A percentile compares a stretch with the other conserved stretches of the same genome.
Conservation (phyloP, 2,888 invertebrate genomes). For the Aphelenchoides bicaudatus region DNA sequence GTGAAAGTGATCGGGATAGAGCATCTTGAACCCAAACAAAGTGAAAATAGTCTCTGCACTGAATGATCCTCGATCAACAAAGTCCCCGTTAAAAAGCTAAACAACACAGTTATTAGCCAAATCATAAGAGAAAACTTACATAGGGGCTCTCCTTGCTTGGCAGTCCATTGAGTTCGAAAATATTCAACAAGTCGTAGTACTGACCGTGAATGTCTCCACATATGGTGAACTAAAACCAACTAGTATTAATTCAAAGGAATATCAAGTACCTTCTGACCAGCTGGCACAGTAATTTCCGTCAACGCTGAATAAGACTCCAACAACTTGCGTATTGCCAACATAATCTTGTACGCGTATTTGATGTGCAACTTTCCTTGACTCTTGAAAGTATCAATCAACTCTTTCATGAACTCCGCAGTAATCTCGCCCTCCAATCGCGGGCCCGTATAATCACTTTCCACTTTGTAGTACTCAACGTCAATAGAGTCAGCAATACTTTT, state of each 20-base stretch:
- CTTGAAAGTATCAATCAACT: constrained; percentile 83
- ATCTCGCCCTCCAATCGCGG: constrained; percentile 78
- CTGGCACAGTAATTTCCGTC: constrained; percentile 81
- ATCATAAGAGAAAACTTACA: constrained; percentile 66
- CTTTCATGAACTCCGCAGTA: constrained; percentile 80
- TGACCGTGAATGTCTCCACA: constrained; percentile 99
- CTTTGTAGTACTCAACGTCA: constrained; percentile 79
- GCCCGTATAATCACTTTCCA: constrained; percentile 89
- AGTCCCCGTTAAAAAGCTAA: constrained; percentile 93
- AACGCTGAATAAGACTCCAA: constrained; percentile 74
- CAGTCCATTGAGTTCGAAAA: constrained; percentile 91
- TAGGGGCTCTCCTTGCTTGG: constrained; percentile 93
- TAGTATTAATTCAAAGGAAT: neutral
- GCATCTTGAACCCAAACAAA: constrained; percentile 88
- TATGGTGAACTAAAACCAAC: constrained; percentile 91
- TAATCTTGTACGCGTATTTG: constrained; percentile 95
- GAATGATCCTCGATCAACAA: constrained; percentile 97
- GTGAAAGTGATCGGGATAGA: constrained; percentile 89
- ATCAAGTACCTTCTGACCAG: constrained; percentile 67
- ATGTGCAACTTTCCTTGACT: constrained; percentile 87
- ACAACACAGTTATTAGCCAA: constrained; percentile 19
- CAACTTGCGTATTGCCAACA: constrained; percentile 80
- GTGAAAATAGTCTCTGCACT: constrained; percentile 98
- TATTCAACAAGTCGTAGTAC: constrained; percentile 94
- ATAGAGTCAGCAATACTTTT: constrained; percentile 82